phyloP scores from a whole-genome alignment of 2,888 invertebrate species.

The Chirona hameri region DNA sequence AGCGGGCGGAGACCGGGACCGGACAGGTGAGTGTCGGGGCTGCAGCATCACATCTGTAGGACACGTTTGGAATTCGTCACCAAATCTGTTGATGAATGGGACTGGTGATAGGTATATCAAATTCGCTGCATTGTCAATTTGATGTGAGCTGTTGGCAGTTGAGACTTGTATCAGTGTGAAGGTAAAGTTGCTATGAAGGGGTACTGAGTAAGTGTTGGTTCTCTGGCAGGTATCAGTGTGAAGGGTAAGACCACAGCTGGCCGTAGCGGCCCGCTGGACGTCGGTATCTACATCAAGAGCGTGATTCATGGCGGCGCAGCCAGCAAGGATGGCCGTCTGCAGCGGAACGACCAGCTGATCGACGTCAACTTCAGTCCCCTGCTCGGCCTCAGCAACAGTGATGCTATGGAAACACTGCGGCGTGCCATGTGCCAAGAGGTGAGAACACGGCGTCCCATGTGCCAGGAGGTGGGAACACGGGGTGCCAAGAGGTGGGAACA shows the following conservation, averaged over 20 bases:
- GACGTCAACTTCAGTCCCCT: constrained; percentile 84
- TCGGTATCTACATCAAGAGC: constrained; percentile 95
- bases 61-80: too few species aligned
- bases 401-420: constrained; percentile 86
- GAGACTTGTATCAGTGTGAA: too few species aligned
- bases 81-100: too few species aligned
- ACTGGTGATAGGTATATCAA: too few species aligned
- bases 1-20: too few species aligned
- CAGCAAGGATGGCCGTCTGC: constrained; percentile 71
- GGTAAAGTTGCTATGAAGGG: too few species aligned
- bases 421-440: constrained; percentile 52
- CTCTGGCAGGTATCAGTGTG: constrained; percentile 71
- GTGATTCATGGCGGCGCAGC: constrained; percentile 96
- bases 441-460: constrained; percentile 37
- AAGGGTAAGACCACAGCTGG: constrained; percentile 78
- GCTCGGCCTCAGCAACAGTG: constrained; percentile 81
- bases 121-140: too few species aligned
- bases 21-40: too few species aligned
- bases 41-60: too few species aligned
- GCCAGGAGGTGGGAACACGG: too few species aligned
- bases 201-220: too few species aligned
- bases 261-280: constrained; percentile 60
- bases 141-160: too few species aligned
- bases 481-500: constrained; percentile 43
- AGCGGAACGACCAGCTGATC: constrained; percentile 90